Conservation (phyloP, 2,113 vertebrate genomes). For the Oreocharis arfaki region DNA sequence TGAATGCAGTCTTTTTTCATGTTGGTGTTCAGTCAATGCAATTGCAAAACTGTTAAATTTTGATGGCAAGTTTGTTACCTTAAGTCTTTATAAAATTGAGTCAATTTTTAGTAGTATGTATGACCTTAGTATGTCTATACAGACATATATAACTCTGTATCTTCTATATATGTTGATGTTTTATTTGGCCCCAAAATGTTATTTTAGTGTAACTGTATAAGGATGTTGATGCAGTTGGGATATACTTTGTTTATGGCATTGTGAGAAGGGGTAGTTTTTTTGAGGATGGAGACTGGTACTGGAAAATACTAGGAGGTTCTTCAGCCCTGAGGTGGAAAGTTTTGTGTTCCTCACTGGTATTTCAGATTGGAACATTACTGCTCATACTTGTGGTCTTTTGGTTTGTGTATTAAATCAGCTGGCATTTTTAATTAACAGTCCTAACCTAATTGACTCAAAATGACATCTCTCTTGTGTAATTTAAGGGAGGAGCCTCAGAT, state of each 20-base stretch:
- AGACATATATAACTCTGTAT: background rate
- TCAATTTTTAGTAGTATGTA: background rate
- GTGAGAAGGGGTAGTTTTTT: background rate
- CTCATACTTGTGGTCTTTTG: background rate
- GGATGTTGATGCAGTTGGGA: background rate
- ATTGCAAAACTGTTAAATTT: background rate
- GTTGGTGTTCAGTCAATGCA: background rate
- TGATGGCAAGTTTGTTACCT: background rate
- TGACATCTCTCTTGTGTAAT: background rate
- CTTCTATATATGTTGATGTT: background rate
- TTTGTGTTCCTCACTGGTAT: background rate
- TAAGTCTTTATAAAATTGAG: background rate
- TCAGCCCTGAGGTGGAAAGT: background rate
- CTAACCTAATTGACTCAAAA: background rate
- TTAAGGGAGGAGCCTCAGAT: background rate
- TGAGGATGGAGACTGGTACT: background rate
- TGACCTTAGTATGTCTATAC: background rate
- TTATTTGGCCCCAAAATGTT: background rate
- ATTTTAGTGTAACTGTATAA: background rate
- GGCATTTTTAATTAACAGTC: background rate
- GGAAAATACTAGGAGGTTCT: background rate
- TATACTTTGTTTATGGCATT: background rate
- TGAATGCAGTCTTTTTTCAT: background rate
- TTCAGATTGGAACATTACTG: background rate
- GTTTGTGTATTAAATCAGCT: background rate